Base-by-base conservation (phyloP, 1,140 invertebrate genomes). In the Phymorhynchus buccinoides region DNA sequence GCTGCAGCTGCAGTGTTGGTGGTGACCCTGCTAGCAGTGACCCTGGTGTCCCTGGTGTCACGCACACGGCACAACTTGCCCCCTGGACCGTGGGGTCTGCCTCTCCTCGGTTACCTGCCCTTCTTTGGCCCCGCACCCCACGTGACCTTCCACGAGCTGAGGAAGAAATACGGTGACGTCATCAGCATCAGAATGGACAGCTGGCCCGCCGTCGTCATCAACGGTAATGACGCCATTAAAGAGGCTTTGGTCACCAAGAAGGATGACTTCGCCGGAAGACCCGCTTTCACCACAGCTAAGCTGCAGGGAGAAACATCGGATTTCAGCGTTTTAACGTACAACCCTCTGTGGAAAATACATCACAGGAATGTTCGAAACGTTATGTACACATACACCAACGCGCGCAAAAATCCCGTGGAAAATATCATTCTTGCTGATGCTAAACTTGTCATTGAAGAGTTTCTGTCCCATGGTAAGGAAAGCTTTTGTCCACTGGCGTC, bases 101-200 rank as follows among this genome's bases (percentile, higher is more conserved):
- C 91, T 7, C 12, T 91, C 1, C 37, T 91, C n/a, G 91, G 91
- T 44, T 84, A 88, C 84, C 80, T 91, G 18, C 89, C 88, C 6
- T 88, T 90, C 82, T 68, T 91, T 30, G 86, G 87, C 1, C 85
- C 86, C 39, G 27, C 82, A 32, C 86, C 89, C 2, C 42, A 48
- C 27, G 30, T 80, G 18, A 86, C 80, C 27, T 86, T 88, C 22
- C 35, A 39, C 4, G 62, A 84, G 1, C 41, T 87, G 18, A 16
- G 87, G 3, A 48, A 83, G n/a, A 41, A 81, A n/a, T 90, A 90
- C 48, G 90, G 90, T 18, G 86, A 90, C 82, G 79, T 90, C 4
- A 89, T 87, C 79, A 77, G 80, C 62, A 83, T 91, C 35, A 42
- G 78, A n/a, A 85, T 91, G 80, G 90, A 89, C 37, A 85, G 81